Evolutionary conservation across 2,113 vertebrate genomes (phyloP).

Genomic region (Pygoscelis antarcticus): DNA sequence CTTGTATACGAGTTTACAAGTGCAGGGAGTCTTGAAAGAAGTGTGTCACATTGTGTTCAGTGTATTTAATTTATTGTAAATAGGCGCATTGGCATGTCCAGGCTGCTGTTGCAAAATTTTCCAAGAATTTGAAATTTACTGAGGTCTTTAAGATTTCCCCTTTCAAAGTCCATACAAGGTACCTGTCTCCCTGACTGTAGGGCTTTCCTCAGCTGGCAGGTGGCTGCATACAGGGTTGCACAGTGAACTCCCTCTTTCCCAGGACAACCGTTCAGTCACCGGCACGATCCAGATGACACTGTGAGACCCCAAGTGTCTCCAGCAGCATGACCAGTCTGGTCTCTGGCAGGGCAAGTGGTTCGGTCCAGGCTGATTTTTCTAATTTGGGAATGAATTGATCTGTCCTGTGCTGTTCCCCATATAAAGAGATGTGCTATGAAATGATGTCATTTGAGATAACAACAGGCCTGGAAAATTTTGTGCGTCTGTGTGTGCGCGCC

Average conservation of each 20-base stretch:
- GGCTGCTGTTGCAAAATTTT: not conserved
- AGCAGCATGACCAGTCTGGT: not conserved
- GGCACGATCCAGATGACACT: fast-evolving
- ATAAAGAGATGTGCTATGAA: not conserved
- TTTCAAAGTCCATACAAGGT: not conserved
- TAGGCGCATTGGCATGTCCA: fast-evolving
- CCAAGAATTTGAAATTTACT: not conserved
- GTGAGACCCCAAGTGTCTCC: not conserved
- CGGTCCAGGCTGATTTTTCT: not conserved
- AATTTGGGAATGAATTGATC: not conserved
- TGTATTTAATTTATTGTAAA: not conserved
- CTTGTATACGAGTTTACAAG: fast-evolving
- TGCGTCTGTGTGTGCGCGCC: fast-evolving
- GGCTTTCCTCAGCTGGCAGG: not conserved
- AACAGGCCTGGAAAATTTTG: not conserved
- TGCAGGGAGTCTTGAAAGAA: not conserved
- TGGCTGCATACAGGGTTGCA: not conserved
- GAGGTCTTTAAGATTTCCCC: not conserved
- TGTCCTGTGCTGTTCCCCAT: not conserved
- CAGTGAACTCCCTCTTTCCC: not conserved
- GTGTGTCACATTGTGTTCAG: no score
- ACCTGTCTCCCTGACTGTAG: not conserved
- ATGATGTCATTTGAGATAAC: not conserved
- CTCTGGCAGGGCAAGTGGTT: not conserved
- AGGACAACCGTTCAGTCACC: not conserved